Conservation (phyloP, 2,797 vertebrate species). For the Enteromius viviparus region DNA sequence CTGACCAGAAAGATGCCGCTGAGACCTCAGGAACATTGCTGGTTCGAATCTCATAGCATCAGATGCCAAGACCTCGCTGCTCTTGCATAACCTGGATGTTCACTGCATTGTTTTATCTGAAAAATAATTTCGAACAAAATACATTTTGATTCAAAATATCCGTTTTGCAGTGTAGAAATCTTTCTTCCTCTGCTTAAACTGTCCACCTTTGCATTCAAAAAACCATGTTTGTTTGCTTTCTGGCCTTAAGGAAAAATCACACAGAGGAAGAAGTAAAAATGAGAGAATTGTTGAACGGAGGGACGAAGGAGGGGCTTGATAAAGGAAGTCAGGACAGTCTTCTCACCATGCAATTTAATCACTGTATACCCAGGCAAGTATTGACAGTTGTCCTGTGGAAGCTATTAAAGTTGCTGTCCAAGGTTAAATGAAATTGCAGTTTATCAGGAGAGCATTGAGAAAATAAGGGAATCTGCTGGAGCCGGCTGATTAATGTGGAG, state of each 20-base stretch:
- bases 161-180: neutral
- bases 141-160: neutral
- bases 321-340: conserved; percentile 85
- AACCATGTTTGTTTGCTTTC: neutral
- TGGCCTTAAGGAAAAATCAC: conserved; percentile 76
- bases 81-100: neutral
- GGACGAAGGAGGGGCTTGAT: conserved; percentile 40
- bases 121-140: neutral
- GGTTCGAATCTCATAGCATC: neutral
- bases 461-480: conserved; percentile 99
- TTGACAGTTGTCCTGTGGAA: conserved; percentile 99
- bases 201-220: neutral
- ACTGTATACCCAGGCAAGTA: conserved; percentile 95
- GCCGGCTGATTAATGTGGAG: conserved; percentile 99
- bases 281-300: neutral
- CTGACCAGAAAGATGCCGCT: neutral
- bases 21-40: neutral
- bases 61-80: neutral
- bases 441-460: conserved; percentile 99
- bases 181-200: neutral
- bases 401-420: conserved; percentile 99
- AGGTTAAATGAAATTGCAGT: conserved; percentile 99
- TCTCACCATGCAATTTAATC: conserved; percentile 97
- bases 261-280: conserved; percentile 70
- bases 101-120: neutral